A percentile compares a stretch with the other conserved stretches of the same genome.
phyloP scores from a whole-genome alignment of 1,140 invertebrate genomes.

The Panagrolaimus sp. region DNA sequence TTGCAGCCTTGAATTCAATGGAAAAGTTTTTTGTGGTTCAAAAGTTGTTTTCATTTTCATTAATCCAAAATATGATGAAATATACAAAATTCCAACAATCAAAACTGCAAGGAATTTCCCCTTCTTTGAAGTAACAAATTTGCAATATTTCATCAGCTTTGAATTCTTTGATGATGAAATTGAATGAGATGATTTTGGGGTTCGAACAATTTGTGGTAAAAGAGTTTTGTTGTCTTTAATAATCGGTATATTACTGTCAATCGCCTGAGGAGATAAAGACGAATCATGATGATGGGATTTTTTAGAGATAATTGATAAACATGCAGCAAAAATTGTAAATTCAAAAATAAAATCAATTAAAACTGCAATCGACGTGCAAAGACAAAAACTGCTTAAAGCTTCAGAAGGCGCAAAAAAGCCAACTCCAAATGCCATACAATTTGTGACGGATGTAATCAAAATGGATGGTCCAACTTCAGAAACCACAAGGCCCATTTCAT shows the following conservation, averaged over 20 bases:
- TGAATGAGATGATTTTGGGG: no score
- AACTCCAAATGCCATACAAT: constrained; percentile 47
- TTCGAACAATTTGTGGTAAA: no score
- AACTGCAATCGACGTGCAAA: constrained; percentile 51
- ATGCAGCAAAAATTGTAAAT: constrained; percentile 49
- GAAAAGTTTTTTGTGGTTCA: constrained; percentile 51
- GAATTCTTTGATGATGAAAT: no score
- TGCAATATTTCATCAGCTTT: constrained; percentile 26
- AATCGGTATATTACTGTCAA: no score
- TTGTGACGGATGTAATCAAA: constrained; percentile 53
- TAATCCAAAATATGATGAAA: constrained; percentile 39
- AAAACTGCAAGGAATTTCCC: constrained; percentile 30
- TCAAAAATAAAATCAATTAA: constrained; percentile 43
- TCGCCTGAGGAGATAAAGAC: no score
- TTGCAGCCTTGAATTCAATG: constrained; percentile 36
- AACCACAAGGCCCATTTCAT: constrained; percentile 24
- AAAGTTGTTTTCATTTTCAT: constrained; percentile 43
- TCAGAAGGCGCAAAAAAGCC: constrained; percentile 50
- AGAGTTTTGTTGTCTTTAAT: no score
- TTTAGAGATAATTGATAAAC: constrained; percentile 25
- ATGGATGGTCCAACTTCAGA: constrained; percentile 39
- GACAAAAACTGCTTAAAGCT: constrained; percentile 44
- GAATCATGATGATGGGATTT: no score
- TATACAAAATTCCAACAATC: constrained; percentile 31
- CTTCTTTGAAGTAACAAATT: constrained; percentile 31